phyloP scores from a whole-genome alignment of 2,797 vertebrate genomes.

The Coreius guichenoti region DNA sequence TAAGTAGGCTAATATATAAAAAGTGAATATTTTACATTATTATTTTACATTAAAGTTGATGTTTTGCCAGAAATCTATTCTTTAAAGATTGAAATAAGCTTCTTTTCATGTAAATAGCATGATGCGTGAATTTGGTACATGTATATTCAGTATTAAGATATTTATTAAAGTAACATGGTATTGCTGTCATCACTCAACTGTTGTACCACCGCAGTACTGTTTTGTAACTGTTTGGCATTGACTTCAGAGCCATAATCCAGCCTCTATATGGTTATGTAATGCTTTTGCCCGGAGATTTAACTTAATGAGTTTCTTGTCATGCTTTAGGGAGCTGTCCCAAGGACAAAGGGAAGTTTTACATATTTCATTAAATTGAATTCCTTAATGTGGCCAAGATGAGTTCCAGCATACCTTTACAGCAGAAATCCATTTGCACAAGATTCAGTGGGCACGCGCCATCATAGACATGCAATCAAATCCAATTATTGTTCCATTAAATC shows the following conservation, averaged over 20 bases:
- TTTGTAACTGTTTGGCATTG: not conserved
- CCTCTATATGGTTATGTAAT: constrained; percentile 17
- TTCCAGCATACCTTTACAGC: constrained; percentile 20
- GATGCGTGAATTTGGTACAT: not conserved
- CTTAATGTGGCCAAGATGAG: constrained; percentile 12
- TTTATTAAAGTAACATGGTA: not conserved
- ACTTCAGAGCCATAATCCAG: constrained; percentile 13
- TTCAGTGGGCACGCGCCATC: not conserved
- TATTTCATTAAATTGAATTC: constrained; percentile 33
- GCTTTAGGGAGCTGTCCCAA: constrained; percentile 7
- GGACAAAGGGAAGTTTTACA: constrained; percentile 27
- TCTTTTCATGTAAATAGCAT: not conserved
- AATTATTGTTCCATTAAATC: constrained; percentile 34
- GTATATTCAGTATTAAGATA: not conserved
- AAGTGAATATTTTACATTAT: too few relatives aligned
- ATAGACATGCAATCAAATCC: constrained; percentile 17
- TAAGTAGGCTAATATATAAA: not conserved
- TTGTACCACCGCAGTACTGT: not conserved
- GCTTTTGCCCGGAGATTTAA: constrained; percentile 3
- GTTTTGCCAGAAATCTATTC: not conserved
- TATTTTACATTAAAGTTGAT: too few relatives aligned
- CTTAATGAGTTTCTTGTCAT: constrained; percentile 24
- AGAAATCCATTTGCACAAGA: constrained; percentile 23
- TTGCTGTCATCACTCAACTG: not conserved
- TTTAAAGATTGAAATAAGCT: not conserved